Percentiles rank a stretch among this genome's conserved stretches.
phyloP scores from a whole-genome alignment of 2,113 vertebrate species.

The Petrocephalus zakoni region DNA sequence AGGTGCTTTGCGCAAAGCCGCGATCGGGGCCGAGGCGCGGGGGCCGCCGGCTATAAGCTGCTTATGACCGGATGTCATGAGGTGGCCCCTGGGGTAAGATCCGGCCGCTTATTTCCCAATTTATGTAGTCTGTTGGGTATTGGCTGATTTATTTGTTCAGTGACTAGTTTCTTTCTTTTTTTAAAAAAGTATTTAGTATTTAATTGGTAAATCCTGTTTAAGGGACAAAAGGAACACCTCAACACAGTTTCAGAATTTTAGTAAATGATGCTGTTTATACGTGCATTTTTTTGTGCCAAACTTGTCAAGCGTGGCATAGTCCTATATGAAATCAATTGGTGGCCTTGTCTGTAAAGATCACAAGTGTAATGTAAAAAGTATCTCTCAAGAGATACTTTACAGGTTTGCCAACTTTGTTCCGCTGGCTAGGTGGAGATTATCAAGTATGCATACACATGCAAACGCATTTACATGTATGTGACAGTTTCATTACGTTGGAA shows the following conservation, averaged over 20 bases:
- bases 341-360: background rate
- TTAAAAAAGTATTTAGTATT: background rate
- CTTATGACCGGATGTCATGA: background rate
- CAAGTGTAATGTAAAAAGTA: background rate
- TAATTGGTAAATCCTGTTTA: background rate
- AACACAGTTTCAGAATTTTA: background rate
- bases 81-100: background rate
- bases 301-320: background rate
- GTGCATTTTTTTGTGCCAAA: background rate
- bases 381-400: background rate
- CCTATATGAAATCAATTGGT: background rate
- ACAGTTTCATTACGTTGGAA: too few species aligned
- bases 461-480: too few species aligned
- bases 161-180: background rate
- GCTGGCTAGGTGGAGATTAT: too few species aligned
- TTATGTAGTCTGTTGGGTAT: background rate
- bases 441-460: too few species aligned
- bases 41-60: background rate
- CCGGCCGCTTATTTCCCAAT: background rate
- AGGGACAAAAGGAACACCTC: background rate
- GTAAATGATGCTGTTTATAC: background rate
- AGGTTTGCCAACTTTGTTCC: background rate
- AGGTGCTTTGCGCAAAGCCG: background rate
- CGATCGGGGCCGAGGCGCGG: background rate
- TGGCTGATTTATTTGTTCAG: background rate